Base-by-base conservation (phyloP, 1,140 invertebrate species). In the Pseudomyrmex dendroicus region DNA sequence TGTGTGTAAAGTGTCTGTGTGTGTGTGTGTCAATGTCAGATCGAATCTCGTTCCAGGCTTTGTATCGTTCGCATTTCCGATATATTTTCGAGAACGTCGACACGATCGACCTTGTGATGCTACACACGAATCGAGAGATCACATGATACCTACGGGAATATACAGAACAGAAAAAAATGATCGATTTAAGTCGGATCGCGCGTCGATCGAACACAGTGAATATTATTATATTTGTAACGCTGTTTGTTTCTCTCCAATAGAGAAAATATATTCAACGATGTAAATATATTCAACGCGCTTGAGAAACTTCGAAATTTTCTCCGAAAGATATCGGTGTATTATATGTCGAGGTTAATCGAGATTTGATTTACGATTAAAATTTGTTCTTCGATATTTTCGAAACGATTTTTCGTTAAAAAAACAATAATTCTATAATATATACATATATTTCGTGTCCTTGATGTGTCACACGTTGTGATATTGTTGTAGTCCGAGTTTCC, bases 21-120 rank as follows among this genome's bases (percentile, higher is more conserved):
- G 64, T 20, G 20, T 63, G 13, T 13, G 44, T 57, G 20, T 70
- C 48, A 25, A 46, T 2, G 50, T 12, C 12, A 20, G 64, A 78
- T 48, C 46, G 44, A 57, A 78, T 78, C 76, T 78, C 15, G n/a
- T n/a, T 66, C 48, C 62, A 66, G 48, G 10, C 35, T 35, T 35
- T 59, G 44, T 44, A 15, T 73, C 62, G 44, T 48, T 57, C 52
- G 74, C 52, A 12, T 76, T 76, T 64, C 12, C 46, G 20, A 77
- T 76, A n/a, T 50, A 35, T 62, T 50, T 15, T 25, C n/a, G 22
- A 17, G 9, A 63, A 22, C n/a, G 25, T 25, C 25, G 25, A 25
- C 25, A 25, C 25, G 9, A 9, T 12, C 25, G 48, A 8, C 8
- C 10, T 3, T 12, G n/a, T 25, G 73, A 64, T n/a, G n/a, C 48